Conservation (phyloP, 2,113 vertebrate species). For the Gulo gulo region DNA sequence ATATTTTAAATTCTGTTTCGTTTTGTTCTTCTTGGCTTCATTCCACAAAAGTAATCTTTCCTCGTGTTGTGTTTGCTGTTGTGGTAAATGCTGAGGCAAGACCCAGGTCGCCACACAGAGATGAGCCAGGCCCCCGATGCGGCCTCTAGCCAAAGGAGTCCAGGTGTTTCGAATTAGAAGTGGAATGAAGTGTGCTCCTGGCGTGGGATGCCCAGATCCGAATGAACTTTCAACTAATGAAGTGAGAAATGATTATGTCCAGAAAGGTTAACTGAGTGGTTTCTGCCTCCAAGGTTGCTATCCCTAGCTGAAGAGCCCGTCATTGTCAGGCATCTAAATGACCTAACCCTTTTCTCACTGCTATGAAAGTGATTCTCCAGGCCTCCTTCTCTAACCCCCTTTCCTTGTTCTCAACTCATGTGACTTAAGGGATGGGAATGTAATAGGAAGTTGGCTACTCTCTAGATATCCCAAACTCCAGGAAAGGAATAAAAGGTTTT, state of each 20-base stretch:
- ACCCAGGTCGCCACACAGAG: not conserved
- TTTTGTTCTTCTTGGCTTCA: conserved; percentile 50
- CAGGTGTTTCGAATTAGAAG: conserved; percentile 64
- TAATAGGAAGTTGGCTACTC: not conserved
- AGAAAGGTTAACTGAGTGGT: not conserved
- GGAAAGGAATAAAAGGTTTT: not conserved
- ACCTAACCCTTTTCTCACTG: not conserved
- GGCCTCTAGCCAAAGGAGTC: conserved; percentile 44
- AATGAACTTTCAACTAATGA: conserved; percentile 57
- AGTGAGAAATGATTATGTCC: conserved; percentile 47
- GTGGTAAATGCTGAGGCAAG: conserved; percentile 25
- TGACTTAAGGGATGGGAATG: not conserved
- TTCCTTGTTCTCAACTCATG: not conserved
- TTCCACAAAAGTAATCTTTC: conserved; percentile 54
- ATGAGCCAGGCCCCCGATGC: conserved; percentile 30
- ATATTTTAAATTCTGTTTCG: conserved; percentile 56
- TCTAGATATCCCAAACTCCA: not conserved
- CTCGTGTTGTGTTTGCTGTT: conserved; percentile 18
- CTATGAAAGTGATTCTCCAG: not conserved
- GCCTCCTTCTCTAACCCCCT: not conserved
- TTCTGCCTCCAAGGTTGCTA: not conserved
- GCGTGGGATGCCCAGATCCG: not conserved
- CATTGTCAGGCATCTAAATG: not conserved
- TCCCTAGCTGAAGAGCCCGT: not conserved
- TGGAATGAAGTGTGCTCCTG: conserved; percentile 37